phyloP scores from a whole-genome alignment of 2,888 invertebrate genomes.

The Julus scandinavius region DNA sequence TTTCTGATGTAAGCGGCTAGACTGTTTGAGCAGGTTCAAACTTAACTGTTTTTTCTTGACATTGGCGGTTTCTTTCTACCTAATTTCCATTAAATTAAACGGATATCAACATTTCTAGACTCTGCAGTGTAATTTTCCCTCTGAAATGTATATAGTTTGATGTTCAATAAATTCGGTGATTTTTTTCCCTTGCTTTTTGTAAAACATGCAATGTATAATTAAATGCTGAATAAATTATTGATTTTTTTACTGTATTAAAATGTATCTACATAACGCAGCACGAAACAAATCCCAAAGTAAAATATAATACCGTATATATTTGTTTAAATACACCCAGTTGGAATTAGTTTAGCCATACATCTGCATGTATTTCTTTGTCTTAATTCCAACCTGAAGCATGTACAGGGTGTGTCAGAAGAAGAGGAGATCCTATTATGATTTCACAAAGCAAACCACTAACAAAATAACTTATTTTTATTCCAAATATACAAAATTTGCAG shows the following conservation, averaged over 20 bases:
- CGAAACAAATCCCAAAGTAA: not conserved
- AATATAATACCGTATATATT: no score
- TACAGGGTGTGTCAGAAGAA: no score
- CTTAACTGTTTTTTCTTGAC: not conserved
- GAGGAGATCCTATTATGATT: no score
- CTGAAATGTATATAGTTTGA: not conserved
- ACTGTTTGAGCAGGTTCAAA: not conserved
- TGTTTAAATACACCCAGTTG: no score
- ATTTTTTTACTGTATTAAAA: conserved; percentile 3
- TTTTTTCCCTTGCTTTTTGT: not conserved
- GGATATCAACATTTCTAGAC: not conserved
- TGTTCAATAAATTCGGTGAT: not conserved
- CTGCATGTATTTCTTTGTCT: no score
- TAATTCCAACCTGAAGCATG: no score
- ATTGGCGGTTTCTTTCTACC: not conserved
- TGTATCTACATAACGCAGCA: not conserved
- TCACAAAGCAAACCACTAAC: no score
- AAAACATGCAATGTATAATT: conserved; percentile 29
- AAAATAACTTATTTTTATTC: no score
- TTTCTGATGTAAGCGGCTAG: not conserved
- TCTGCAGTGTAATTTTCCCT: not conserved
- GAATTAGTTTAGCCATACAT: not conserved
- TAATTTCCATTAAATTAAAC: not conserved
- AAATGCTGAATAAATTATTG: conserved; percentile 19
- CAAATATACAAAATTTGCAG: no score